phyloP scores from a whole-genome alignment of 2,888 invertebrate species.

The Apotomis betuletana region DNA sequence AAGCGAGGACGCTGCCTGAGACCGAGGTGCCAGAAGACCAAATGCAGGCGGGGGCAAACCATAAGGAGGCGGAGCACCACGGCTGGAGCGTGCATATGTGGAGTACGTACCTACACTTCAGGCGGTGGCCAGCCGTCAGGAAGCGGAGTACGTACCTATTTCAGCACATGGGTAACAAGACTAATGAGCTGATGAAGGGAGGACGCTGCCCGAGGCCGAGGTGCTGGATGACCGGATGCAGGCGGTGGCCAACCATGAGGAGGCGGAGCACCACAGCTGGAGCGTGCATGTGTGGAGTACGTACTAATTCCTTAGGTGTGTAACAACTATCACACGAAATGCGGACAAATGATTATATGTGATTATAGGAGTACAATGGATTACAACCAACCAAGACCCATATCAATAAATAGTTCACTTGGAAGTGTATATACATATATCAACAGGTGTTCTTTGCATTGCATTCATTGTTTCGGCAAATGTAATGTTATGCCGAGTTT shows the following conservation, averaged over 20 bases:
- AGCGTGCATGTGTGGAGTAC: constrained; percentile 90
- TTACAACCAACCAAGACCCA: no score
- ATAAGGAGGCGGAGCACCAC: constrained; percentile 77
- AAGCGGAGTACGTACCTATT: constrained; percentile 81
- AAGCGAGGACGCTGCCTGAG: constrained; percentile 87
- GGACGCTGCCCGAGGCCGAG: constrained; percentile 86
- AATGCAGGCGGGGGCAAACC: constrained; percentile 67
- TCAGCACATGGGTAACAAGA: constrained; percentile 70
- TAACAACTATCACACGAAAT: no score
- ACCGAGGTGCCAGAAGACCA: constrained; percentile 70
- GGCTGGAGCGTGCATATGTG: constrained; percentile 91
- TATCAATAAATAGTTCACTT: no score
- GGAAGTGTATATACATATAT: no score
- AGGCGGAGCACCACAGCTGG: constrained; percentile 85
- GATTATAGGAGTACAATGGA: no score
- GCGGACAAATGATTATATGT: no score
- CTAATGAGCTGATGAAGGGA: constrained; percentile 88
- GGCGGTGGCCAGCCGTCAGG: constrained; percentile 61
- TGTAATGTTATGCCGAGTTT: no score
- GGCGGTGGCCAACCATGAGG: constrained; percentile 65
- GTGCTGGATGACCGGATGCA: constrained; percentile 66
- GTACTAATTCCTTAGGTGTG: constrained; percentile 46
- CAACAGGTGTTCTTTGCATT: no score
- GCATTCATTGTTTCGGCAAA: no score
- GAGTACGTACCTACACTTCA: constrained; percentile 76